Percentiles rank a stretch among this genome's conserved stretches.
phyloP scores from a whole-genome alignment of 2,888 invertebrate genomes.

The Tineola bisselliella region DNA sequence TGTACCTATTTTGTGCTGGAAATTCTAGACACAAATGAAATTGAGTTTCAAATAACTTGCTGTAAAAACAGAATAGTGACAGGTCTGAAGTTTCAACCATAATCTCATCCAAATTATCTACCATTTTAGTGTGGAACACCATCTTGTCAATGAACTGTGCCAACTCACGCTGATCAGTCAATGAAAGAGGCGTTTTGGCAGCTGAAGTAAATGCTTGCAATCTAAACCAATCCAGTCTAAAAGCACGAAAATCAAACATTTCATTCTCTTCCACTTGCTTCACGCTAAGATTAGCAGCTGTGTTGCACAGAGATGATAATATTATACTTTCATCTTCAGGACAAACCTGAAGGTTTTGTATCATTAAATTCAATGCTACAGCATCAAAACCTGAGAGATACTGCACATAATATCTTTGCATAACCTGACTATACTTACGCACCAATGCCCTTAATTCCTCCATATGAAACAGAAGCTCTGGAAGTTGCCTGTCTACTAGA shows the following conservation, averaged over 20 bases:
- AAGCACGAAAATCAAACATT: constrained; percentile 93
- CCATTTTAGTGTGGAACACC: constrained; percentile 97
- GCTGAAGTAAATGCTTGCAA: constrained; percentile 94
- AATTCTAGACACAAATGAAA: constrained; percentile 99
- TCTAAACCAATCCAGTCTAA: constrained; percentile 97
- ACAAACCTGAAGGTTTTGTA: constrained; percentile 82
- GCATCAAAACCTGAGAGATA: constrained; percentile 97
- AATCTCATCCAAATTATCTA: constrained; percentile 97
- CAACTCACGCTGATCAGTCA: constrained; percentile 86
- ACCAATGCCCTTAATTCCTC: constrained; percentile 95
- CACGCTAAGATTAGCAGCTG: constrained; percentile 84
- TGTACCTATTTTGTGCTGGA: constrained; percentile 97
- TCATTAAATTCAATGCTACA: constrained; percentile 85
- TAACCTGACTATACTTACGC: constrained; percentile 94
- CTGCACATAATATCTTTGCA: constrained; percentile 97
- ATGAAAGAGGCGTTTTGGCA: constrained; percentile 78
- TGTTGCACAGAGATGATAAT: constrained; percentile 90
- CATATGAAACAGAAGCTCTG: constrained; percentile 97
- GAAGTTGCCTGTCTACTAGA: constrained; percentile 93
- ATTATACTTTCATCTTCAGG: constrained; percentile 97
- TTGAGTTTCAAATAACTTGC: constrained; percentile 95
- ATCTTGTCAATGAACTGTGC: constrained; percentile 94
- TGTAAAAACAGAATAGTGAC: constrained; percentile 97
- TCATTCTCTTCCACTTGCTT: constrained; percentile 98
- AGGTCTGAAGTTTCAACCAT: constrained; percentile 96